phyloP scores from a whole-genome alignment of 2,888 invertebrate genomes.

The Platyscelio sp. region DNA sequence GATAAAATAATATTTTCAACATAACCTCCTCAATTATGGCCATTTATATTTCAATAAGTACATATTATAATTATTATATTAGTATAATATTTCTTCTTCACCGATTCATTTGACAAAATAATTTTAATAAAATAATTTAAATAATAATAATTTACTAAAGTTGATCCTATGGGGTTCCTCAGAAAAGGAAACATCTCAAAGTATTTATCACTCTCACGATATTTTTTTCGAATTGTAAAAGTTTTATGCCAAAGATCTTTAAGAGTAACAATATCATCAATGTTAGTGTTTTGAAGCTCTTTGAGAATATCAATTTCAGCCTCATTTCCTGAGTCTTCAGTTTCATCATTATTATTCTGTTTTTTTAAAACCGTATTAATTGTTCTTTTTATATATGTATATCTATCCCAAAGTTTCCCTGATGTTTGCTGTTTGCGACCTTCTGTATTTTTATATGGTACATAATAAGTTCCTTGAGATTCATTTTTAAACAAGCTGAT shows the following conservation, averaged over 20 bases:
- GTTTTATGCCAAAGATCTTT: slow-evolving; percentile 36
- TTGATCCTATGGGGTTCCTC: slow-evolving; percentile 14
- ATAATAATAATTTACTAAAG: slow-evolving; percentile 31
- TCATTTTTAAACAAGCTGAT: slow-evolving; percentile 26
- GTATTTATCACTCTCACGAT: not conserved
- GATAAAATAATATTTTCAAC: no score
- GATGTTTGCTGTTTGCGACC: not conserved
- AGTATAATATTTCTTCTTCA: no score
- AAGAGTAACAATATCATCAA: slow-evolving; percentile 36
- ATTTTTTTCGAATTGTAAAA: slow-evolving; percentile 1
- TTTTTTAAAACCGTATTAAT: slow-evolving; percentile 6
- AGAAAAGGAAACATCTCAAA: slow-evolving; percentile 14
- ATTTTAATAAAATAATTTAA: no score
- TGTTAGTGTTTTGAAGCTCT: slow-evolving; percentile 14
- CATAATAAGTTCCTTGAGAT: slow-evolving; percentile 38
- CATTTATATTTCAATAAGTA: no score
- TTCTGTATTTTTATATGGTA: slow-evolving; percentile 30
- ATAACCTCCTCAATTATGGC: no score
- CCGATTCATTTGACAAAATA: no score
- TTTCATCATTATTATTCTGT: not conserved
- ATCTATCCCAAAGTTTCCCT: slow-evolving; percentile 48
- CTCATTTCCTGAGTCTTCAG: not conserved
- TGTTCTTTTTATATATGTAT: slow-evolving; percentile 29
- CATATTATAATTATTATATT: no score
- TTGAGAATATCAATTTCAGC: not conserved